Evolutionary conservation across 2,888 invertebrate species (phyloP).

Genomic region (Drosophila anomelani): DNA sequence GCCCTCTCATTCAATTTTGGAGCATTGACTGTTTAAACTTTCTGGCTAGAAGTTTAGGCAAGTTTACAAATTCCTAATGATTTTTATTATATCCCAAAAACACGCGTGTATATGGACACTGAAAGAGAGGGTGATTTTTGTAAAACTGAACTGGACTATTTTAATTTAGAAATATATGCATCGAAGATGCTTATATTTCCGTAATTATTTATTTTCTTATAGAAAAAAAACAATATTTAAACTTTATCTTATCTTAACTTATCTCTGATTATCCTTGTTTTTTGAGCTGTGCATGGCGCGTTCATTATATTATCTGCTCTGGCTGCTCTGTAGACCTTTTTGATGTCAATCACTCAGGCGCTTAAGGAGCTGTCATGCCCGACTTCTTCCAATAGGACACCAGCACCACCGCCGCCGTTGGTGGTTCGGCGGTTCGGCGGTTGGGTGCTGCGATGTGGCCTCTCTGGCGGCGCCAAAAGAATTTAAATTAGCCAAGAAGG

Average conservation of each 20-base stretch:
- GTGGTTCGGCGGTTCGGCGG: slow-evolving; percentile 14
- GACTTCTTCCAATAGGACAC: slow-evolving; percentile 72
- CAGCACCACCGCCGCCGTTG: slow-evolving; percentile 39
- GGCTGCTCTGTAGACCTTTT: slow-evolving; percentile 62
- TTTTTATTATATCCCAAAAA: slow-evolving; percentile 65
- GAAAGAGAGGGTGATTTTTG: neutral
- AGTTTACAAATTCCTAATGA: slow-evolving; percentile 55
- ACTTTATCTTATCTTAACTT: neutral
- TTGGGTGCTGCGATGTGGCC: slow-evolving; percentile 12
- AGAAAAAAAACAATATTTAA: neutral
- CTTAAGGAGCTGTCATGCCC: slow-evolving; percentile 75
- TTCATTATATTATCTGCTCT: slow-evolving; percentile 29
- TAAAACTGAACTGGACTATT: neutral
- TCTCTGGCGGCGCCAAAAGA: slow-evolving; percentile 66
- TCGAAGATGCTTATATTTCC: no score
- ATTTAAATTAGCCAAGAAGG: slow-evolving; percentile 75
- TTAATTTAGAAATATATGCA: neutral
- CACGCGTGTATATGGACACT: slow-evolving; percentile 20
- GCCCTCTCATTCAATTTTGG: slow-evolving; percentile 30
- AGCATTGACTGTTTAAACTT: slow-evolving; percentile 27
- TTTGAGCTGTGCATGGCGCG: slow-evolving; percentile 4
- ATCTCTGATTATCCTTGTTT: neutral
- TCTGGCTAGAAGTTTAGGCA: slow-evolving; percentile 16
- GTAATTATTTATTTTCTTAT: no score
- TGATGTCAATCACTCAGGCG: slow-evolving; percentile 81